Percentiles rank a stretch among this genome's conserved stretches.
These are phyloP conservation scores for Scrobipalpa atriplicella DNA, from an alignment of 2,888 invertebrate genomes.

Conservation along the genomic window DNA sequence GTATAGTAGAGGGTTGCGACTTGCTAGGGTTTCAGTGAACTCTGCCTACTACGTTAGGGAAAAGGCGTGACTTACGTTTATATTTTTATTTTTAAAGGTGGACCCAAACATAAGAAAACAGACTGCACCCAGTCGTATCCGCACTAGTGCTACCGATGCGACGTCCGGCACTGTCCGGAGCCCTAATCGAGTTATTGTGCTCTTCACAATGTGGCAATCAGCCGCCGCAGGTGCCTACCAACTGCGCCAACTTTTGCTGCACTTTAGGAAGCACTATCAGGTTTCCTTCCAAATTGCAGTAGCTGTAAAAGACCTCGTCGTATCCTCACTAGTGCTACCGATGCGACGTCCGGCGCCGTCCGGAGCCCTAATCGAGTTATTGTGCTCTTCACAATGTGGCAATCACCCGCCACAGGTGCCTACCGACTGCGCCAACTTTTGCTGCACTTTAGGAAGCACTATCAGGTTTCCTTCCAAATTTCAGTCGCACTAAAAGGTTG, in stretches of 20 bases:
- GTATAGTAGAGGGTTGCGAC: too few relatives aligned
- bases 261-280: not conserved
- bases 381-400: slow-evolving; percentile 78
- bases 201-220: slow-evolving; percentile 79
- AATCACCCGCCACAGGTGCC: slow-evolving; percentile 68
- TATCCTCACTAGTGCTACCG: slow-evolving; percentile 15
- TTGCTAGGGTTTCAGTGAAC: too few relatives aligned
- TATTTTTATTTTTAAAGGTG: too few relatives aligned
- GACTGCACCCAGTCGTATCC: not conserved
- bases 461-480: too few relatives aligned
- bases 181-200: slow-evolving; percentile 82
- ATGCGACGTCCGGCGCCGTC: slow-evolving; percentile 64
- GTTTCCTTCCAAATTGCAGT: too few relatives aligned
- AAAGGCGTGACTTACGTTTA: too few relatives aligned
- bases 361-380: slow-evolving; percentile 79
- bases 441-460: slow-evolving; percentile 2
- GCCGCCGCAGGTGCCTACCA: slow-evolving; percentile 54
- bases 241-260: slow-evolving; percentile 5
- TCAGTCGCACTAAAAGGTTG: too few relatives aligned
- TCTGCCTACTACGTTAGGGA: too few relatives aligned
- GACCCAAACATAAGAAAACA: not conserved
- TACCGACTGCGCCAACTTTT: slow-evolving; percentile 27
- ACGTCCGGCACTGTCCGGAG: slow-evolving; percentile 66
- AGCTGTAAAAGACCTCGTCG: not conserved
- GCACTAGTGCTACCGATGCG: slow-evolving; percentile 32